phyloP scores from a whole-genome alignment of 2,797 vertebrate species.

The Brachyalestes nurse region DNA sequence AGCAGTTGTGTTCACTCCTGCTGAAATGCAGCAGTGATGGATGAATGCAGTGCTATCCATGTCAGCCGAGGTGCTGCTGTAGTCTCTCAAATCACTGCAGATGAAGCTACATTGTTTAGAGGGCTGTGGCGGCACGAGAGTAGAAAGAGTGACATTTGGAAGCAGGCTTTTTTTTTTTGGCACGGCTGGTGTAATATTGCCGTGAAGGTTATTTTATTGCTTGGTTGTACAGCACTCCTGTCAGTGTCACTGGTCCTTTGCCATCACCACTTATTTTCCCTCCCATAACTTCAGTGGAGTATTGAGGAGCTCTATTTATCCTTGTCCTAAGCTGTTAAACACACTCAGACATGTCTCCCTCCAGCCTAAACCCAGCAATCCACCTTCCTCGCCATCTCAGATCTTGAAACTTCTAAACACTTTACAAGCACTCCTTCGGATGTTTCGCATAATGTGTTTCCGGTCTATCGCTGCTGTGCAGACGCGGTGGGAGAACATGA shows the following conservation, averaged over 20 bases:
- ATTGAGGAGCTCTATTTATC: neutral
- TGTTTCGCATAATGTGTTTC: neutral
- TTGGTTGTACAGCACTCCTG: neutral
- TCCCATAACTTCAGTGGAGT: no score
- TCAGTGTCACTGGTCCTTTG: neutral
- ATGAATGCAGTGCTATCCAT: conserved; percentile 3
- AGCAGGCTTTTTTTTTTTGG: neutral
- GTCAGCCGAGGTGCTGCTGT: neutral
- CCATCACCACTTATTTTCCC: neutral
- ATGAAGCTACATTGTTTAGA: neutral
- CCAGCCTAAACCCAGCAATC: neutral
- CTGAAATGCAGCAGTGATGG: neutral
- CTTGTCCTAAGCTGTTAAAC: neutral
- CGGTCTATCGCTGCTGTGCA: neutral
- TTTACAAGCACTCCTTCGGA: neutral
- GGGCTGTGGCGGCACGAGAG: neutral
- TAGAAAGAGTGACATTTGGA: neutral
- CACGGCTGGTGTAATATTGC: no score
- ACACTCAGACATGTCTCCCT: neutral
- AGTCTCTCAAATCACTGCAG: neutral
- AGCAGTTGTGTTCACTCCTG: neutral
- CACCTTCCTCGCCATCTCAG: neutral
- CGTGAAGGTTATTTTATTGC: no score
- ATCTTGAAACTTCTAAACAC: neutral
- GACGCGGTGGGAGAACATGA: neutral